Evolutionary conservation across 2,113 vertebrate species (phyloP), one percentile per base, ranked within the genome.

Genomic region (Clinocottus analis): DNA sequence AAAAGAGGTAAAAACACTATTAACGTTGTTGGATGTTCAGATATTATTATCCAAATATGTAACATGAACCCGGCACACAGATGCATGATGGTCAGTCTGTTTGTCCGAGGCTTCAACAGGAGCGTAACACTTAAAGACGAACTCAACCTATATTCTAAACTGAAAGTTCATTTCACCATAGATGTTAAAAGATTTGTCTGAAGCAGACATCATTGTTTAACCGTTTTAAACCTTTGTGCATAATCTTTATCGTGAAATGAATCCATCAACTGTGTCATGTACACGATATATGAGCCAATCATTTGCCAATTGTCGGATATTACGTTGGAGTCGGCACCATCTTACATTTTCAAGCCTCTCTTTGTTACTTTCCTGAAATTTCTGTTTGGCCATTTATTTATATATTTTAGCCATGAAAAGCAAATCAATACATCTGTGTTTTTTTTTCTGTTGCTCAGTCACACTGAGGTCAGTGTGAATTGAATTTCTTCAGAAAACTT

Each of bases 381-480:
- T 61, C 4, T 5, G 49, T 9, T n/a, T n/a, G 37, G 43, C 0
- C 16, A 64, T 75, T 71, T 75, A 69, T 70, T 56, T 58, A 77
- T 29, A 56, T 68, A 78, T 47, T 56, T 68, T 41, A 21, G 45
- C 12, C 0, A 2, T 31, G 45, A 75, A 67, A 76, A 71, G n/a
- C 65, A 65, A 76, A 79, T 75, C 67, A 78, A 21, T 73, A 55
- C 39, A 72, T 80, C 7, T 0, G 31, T 35, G n/a, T n/a, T n/a
- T n/a, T 74, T 72, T 70, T 49, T 47, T 76, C 13, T 60, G 53
- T 58, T 72, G n/a, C 77, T 69, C 27, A 45, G 68, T 80, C 23
- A 10, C 19, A n/a, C 55, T 66, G 66, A 61, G 66, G 79, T 75
- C 71, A 87, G 14, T 23, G n/a, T 66, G 73, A 83, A 78, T 86